Conservation (phyloP, 2,888 invertebrate genomes). For the Micropterix aruncella region DNA sequence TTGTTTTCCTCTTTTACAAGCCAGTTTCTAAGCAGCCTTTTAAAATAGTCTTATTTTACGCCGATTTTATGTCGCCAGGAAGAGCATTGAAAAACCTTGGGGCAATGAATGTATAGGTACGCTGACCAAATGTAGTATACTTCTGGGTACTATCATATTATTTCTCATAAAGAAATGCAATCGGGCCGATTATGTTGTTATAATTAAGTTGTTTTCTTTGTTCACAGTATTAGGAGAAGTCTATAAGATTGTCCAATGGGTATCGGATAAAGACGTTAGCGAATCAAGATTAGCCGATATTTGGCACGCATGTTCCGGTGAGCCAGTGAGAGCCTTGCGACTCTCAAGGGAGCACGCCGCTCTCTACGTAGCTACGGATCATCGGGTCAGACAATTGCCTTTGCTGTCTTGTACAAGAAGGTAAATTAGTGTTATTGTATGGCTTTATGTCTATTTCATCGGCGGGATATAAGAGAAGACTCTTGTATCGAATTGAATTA, state of each 20-base stretch:
- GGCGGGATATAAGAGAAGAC: too few species aligned
- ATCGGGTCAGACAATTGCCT: constrained; percentile 38
- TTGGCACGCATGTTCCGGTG: constrained; percentile 40
- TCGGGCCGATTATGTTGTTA: constrained; percentile 46
- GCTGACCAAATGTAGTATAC: too few species aligned
- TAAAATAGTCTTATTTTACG: too few species aligned
- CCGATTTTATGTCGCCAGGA: too few species aligned
- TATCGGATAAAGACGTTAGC: constrained; percentile 29
- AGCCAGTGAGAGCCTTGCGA: constrained; percentile 42
- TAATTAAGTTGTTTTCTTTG: constrained; percentile 29
- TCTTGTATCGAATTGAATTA: too few species aligned
- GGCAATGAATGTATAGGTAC: too few species aligned
- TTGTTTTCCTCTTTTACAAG: too few species aligned
- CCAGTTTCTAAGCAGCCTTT: too few species aligned
- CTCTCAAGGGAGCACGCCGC: constrained; percentile 39
- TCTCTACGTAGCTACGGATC: constrained; percentile 45
- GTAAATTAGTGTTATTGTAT: constrained; percentile 12
- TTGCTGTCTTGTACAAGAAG: constrained; percentile 34
- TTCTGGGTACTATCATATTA: too few species aligned
- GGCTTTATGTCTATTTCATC: too few species aligned
- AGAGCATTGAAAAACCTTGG: too few species aligned
- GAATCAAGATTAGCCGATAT: constrained; percentile 42
- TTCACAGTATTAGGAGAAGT: constrained; percentile 39
- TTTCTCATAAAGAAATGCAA: too few species aligned
- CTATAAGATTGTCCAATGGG: constrained; percentile 51